These are phyloP conservation scores for Lepas anatifera DNA, from an alignment of 2,888 invertebrate genomes.

Conservation along the genomic window DNA sequence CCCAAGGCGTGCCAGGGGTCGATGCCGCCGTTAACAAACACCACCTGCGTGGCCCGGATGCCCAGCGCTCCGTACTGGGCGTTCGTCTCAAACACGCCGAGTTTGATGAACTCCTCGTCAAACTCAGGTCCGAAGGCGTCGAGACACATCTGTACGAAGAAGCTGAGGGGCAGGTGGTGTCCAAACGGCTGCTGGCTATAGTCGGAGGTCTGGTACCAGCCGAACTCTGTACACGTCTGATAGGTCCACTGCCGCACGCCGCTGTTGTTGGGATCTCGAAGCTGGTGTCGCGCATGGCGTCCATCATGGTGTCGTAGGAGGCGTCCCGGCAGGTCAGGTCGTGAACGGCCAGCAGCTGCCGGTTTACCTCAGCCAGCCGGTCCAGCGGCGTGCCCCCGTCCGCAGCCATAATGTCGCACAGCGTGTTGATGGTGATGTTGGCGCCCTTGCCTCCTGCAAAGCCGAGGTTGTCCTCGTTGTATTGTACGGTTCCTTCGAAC, in stretches of 20 bases:
- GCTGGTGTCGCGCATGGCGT: slow-evolving; percentile 48
- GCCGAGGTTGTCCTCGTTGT: slow-evolving; percentile 81
- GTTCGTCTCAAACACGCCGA: slow-evolving; percentile 53
- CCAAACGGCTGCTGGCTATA: slow-evolving; percentile 54
- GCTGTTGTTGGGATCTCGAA: slow-evolving; percentile 46
- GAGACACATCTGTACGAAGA: slow-evolving; percentile 64
- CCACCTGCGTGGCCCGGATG: slow-evolving; percentile 29
- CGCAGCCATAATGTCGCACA: slow-evolving; percentile 43
- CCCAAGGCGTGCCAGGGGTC: slow-evolving; percentile 43
- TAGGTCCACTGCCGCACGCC: too few relatives aligned
- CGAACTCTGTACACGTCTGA: slow-evolving; percentile 93
- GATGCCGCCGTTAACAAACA: slow-evolving; percentile 36
- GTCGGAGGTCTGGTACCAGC: slow-evolving; percentile 82
- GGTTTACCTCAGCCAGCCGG: slow-evolving; percentile 60
- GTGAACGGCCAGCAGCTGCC: slow-evolving; percentile 49
- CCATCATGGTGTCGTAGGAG: slow-evolving; percentile 61
- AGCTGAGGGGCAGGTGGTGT: slow-evolving; percentile 57
- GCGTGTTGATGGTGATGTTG: slow-evolving; percentile 64
- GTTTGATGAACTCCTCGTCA: neutral
- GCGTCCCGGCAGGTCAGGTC: slow-evolving; percentile 69
- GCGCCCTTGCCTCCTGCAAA: slow-evolving; percentile 44
- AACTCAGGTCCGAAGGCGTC: slow-evolving; percentile 66
- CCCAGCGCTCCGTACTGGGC: slow-evolving; percentile 32
- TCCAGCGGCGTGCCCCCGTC: slow-evolving; percentile 42
- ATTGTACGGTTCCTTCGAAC: slow-evolving; percentile 85